Evolutionary conservation across 2,888 invertebrate species (phyloP), one percentile per base, ranked within the genome.

Genomic region (Drosophila testacea): DNA sequence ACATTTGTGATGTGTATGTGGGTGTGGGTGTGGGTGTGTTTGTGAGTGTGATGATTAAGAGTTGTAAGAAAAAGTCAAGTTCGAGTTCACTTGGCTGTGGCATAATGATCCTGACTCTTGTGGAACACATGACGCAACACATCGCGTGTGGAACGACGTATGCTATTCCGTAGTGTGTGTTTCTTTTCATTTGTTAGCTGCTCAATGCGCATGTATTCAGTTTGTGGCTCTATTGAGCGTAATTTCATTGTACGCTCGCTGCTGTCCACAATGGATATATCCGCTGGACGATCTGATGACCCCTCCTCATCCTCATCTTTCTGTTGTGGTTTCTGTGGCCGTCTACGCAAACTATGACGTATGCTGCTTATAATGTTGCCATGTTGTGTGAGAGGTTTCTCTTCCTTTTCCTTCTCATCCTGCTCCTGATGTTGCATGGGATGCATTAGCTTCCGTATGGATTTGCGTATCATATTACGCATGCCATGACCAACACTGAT

Each of bases 61-160:
- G 16, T 10, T 4, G 10, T 22, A 22, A 22, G 2, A 22, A 3
- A 22, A 22, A 22, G 22, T 22, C 3, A 6, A 10, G 13, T 10
- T 11, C n/a, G 0, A 50, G 9, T 50, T 77, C 63, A 90, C 59
- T 91, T 88, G 70, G 80, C 73, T 28, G 91, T 90, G 47, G 80
- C 78, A 70, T 92, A 92, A 56, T 88, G 91, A 42, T 92, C 92
- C 32, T 91, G 89, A 27, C 83, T 90, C 73, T 91, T 92, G 75
- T 92, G 90, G 76, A 92, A 92, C 52, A 92, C 87, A 61, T 92
- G 91, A n/a, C 91, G 91, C 47, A 86, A 66, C n/a, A 92, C 89
- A 46, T 90, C 92, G 11, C 91, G 86, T 4, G 92, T 92, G 5
- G 92, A 92, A 7, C 87, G 90, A 2, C 91, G 72, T 28, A 92